Base-by-base conservation (phyloP, 2,888 invertebrate species). In the Hirtodrosophila cameraria region DNA sequence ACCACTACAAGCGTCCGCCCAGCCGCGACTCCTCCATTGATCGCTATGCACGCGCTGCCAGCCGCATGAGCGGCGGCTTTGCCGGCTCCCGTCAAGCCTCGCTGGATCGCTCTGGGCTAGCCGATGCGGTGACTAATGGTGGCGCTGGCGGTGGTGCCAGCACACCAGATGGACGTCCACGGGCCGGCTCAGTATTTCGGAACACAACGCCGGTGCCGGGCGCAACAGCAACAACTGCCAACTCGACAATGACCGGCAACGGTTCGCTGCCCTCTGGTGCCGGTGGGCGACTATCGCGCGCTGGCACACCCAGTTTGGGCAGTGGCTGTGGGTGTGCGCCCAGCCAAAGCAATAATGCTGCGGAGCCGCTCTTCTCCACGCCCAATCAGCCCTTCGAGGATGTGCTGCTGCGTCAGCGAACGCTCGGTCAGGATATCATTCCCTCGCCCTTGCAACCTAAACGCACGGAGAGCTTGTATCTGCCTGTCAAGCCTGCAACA, bases 1-100 rank as follows among this genome's bases (percentile, higher is more conserved):
- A 98, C 91, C 98, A 98, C 89, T 98, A 98, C 91, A 96, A 97
- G 91, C 93, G 96, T 89, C 96, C 97, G 48, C 96, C 97, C 0
- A 97, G 97, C 92, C 93, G 97, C 88, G 96, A 97, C 89, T 94
- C 95, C 62, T 96, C 96, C 77, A 95, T 96, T 38, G 97, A 97
- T 91, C 93, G 95, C 63, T 96, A 95, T 88, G 94, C 94, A 3
- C 92, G 95, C 64, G 94, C 95, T 16, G 93, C 94, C 43, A 93
- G 93, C 72, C 91, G 94, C 58, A 89, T 94, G 70, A 92, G 92
- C 75, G 90, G 91, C 25, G 87, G 90, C 28, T 88, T 91, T n/a
- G 84, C 90, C 12, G 93, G 93, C 72, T 96, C 96, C 0, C 93
- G 96, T 59, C 96, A 96, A 88, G 93, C 96, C 25, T 96, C 96